Evolutionary conservation across 2,113 vertebrate genomes (phyloP), one percentile per base, ranked within the genome.

Genomic region (Serinus canaria): DNA sequence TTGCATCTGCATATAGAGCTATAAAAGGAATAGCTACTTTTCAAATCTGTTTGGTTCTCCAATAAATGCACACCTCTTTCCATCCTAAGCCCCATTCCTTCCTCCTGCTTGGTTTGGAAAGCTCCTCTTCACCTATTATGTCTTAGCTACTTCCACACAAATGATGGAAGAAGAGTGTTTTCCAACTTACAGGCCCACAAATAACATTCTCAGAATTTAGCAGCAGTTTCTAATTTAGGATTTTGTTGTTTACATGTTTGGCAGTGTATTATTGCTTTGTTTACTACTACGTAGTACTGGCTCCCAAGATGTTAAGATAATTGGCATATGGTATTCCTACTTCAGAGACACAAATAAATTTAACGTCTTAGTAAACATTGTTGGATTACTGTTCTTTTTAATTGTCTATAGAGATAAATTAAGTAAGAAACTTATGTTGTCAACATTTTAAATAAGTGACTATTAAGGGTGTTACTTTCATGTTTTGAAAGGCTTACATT

Each of bases 221-320:
- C 20, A 46, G 25, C 44, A 66, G 24, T 84, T 47, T 89, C 16
- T 88, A 37, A 75, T 66, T 75, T 80, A 66, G 24, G 86, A 30
- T 58, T 53, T 84, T 94, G 75, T 95, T 95, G 74, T 62, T 88
- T 95, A 89, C 46, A 47, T 87, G 37, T 44, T 52, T 94, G 83
- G 78, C 92, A 96, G 80, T 55, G 69, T 59, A 86, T 96, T 94
- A 89, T 84, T 95, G 43, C 66, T 89, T 96, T 95, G 73, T 90
- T 95, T 94, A 92, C 82, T 94, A 30, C 49, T 86, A 87, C 79
- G 35, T 25, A 56, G 86, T 96, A 77, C 39, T 87, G 49, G 21
- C 70, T 89, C 3, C 4, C 82, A 88, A 75, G 56, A 81, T 92
- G 78, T 81, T 95, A 80, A 47, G 89, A n/a, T 80, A 91, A 83